Percentiles rank a stretch among this genome's conserved stretches.
These are phyloP conservation scores for Papilio dardanus DNA, from an alignment of 1,140 invertebrate genomes.

Conservation along the genomic window DNA sequence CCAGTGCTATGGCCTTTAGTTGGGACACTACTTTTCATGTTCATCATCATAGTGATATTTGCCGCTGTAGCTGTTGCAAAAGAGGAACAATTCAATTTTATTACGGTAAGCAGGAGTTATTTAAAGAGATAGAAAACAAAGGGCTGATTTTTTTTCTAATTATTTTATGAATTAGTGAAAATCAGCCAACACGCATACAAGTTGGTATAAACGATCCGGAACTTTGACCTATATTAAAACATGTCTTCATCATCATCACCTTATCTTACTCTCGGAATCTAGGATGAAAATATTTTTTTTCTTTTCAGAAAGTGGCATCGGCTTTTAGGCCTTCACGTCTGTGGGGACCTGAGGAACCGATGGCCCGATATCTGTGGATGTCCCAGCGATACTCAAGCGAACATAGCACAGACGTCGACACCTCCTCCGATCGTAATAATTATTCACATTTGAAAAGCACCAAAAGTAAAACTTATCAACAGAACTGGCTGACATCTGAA, in stretches of 20 bases:
- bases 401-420: slow-evolving; percentile 55
- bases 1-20: slow-evolving; percentile 66
- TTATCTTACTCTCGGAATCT: no score
- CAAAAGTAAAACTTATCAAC: slow-evolving; percentile 53
- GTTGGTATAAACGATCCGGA: background rate
- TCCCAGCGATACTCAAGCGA: slow-evolving; percentile 67
- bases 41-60: slow-evolving; percentile 66
- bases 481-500: slow-evolving; percentile 59
- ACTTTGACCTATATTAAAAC: background rate
- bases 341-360: slow-evolving; percentile 76
- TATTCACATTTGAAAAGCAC: slow-evolving; percentile 57
- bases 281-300: slow-evolving; percentile 29
- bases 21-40: slow-evolving; percentile 60
- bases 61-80: slow-evolving; percentile 71
- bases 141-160: no score
- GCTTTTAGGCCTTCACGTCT: slow-evolving; percentile 71
- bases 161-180: no score
- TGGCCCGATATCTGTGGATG: slow-evolving; percentile 76
- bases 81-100: slow-evolving; percentile 75
- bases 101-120: slow-evolving; percentile 55
- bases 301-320: slow-evolving; percentile 71
- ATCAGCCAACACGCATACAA: background rate
- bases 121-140: no score
- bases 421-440: slow-evolving; percentile 58
- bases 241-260: no score